Evolutionary conservation across 2,888 invertebrate genomes (phyloP), one percentile per base, ranked within the genome.

Genomic region (Megamerina dolium): DNA sequence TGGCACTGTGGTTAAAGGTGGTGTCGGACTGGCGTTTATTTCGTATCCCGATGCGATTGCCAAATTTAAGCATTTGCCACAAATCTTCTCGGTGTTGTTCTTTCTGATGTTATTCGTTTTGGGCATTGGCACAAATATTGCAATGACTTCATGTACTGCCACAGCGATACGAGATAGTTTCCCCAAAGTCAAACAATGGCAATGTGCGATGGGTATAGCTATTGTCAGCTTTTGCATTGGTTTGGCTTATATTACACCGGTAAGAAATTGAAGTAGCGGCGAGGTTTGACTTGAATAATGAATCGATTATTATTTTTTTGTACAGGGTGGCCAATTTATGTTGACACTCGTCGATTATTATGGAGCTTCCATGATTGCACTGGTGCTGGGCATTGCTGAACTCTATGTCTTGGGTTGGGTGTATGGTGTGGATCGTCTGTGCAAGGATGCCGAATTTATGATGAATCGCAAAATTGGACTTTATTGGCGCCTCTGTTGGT

Each of bases 401-500:
- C 75, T 84, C 27, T 66, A 81, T 19, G 81, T 82, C 1, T 68
- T 89, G 8, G 77, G 81, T 42, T 88, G 84, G 81, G 76, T 87
- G 37, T 88, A 88, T 60, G 85, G 82, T 17, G 64, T 82, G 23
- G 76, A 78, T 51, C 80, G 83, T 43, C 73, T 85, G 45, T 78
- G 83, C 54, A 72, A 76, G 37, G 90, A 91, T 60, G 73, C 87
- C 21, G 86, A 89, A 64, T 90, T 83, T 63, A 90, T 90, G 90
- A 68, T 86, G 55, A 79, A 81, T 16, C 75, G 74, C 21, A 79
- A 79, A 64, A 77, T 82, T 1, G 75, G 82, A 2, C 56, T 79
- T 26, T 90, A 87, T 63, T 90, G 89, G 89, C 77, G 87, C 47
- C 53, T 84, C 29, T 87, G 87, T 53, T 91, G 90, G 90, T 78